Base-by-base conservation (phyloP, 2,888 invertebrate species). In the Diplolepis rosae region DNA sequence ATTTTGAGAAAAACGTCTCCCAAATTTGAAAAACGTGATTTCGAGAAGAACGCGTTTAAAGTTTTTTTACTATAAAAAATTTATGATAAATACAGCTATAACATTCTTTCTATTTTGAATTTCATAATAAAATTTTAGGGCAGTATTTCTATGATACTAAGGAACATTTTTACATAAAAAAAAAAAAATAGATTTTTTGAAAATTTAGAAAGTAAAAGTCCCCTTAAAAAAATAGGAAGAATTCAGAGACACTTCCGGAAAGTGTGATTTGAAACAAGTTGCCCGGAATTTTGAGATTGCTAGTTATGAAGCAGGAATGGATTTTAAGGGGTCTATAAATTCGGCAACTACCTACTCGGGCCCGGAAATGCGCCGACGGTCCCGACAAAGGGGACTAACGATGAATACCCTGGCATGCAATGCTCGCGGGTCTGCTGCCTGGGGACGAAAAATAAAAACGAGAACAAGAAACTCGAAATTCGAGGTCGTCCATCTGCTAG, bases 281-380 rank as follows among this genome's bases (percentile, higher is more conserved):
- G 7, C 24, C 39, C n/a, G 39, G 61, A 61, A 61, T 61, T 61
- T 22, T 35, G 5, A 24, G 39, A 61, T 39, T 39, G 39, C 61
- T 61, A 15, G 61, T 61, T 61, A 39, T n/a, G 35, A 13, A 28
- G 51, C 56, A 35, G 24, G 27, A 61, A 24, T 61, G 22, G 15
- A 30, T 5, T 52, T 15, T 28, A 52, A 35, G 56, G 56, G 56
- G 56, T 56, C 56, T 56, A 56, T 39, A 56, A 56, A 56, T 56
- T 56, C 35, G 6, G 35, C 56, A 35, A 56, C 22, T 35, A 56
- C 54, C 54, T 18, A 54, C 30, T 30, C 54, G 11, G 61, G 13
- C 61, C 61, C 61, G 61, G 61, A 61, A 61, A 61, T 39, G 39
- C n/a, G 18, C 61, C 61, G 61, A 61, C 35, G 39, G 61, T 35